phyloP scores from a whole-genome alignment of 2,888 invertebrate genomes.

The Philopedon plagiatum region DNA sequence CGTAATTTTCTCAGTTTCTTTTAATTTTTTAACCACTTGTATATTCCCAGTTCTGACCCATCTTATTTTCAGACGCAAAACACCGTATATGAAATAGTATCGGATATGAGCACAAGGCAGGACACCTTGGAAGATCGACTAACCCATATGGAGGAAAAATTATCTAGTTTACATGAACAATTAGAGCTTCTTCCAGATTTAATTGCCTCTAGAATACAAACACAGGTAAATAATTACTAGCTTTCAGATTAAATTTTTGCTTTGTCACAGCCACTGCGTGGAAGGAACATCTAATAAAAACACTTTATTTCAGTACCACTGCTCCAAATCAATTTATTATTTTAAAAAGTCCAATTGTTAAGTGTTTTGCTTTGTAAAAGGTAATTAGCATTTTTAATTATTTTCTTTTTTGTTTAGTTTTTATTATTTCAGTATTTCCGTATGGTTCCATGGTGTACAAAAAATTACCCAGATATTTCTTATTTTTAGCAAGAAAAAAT shows the following conservation, averaged over 20 bases:
- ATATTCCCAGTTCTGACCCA: too few species aligned
- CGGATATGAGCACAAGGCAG: constrained; percentile 96
- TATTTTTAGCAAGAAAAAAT: constrained; percentile 79
- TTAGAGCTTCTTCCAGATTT: constrained; percentile 88
- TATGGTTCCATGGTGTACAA: not conserved
- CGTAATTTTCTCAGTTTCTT: too few species aligned
- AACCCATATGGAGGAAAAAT: constrained; percentile 92
- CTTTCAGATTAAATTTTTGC: not conserved
- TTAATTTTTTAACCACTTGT: too few species aligned
- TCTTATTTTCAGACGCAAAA: constrained; percentile 91
- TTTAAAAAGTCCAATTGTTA: too few species aligned
- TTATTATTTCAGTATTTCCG: too few species aligned
- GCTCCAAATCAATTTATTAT: too few species aligned
- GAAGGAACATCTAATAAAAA: too few species aligned
- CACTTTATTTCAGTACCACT: too few species aligned
- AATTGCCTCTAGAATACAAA: constrained; percentile 73
- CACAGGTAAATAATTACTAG: constrained; percentile 61
- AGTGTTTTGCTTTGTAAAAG: too few species aligned
- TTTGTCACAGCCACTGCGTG: too few species aligned
- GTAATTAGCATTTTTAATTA: too few species aligned
- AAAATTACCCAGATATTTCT: not conserved
- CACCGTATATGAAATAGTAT: constrained; percentile 97
- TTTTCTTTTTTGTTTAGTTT: too few species aligned
- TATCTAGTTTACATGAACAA: constrained; percentile 89
- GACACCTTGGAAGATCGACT: constrained; percentile 94